These are phyloP conservation scores for Caenorhabditis tropicalis DNA, from an alignment of 1,140 invertebrate genomes.

Conservation along the genomic window DNA sequence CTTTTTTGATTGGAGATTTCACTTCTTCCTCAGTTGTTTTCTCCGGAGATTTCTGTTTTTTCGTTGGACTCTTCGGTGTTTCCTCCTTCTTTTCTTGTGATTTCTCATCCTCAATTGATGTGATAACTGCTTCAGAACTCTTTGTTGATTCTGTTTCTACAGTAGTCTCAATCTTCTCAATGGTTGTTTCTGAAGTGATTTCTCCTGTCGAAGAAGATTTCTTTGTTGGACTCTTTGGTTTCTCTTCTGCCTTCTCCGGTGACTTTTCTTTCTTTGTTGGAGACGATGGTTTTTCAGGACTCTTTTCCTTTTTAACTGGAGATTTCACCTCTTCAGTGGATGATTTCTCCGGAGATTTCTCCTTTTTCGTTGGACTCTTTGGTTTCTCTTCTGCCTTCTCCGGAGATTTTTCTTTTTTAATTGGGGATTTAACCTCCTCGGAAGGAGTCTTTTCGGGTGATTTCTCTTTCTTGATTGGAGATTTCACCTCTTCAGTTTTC, in stretches of 20 bases:
- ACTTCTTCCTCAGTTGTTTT: not conserved
- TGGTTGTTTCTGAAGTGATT: not conserved
- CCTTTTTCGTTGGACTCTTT: not conserved
- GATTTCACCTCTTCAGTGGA: not conserved
- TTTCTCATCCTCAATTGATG: not conserved
- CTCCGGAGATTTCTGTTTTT: not conserved
- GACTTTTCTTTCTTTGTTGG: constrained; percentile 24
- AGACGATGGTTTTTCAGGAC: not conserved
- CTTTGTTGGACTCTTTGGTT: constrained; percentile 3
- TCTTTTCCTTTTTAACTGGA: not conserved
- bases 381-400: constrained; percentile 19
- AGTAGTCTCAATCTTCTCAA: not conserved
- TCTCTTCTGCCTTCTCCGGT: not conserved
- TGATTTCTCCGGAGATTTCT: not conserved
- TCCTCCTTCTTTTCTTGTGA: not conserved
- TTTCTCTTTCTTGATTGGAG: constrained; percentile 30
- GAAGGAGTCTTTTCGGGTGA: not conserved
- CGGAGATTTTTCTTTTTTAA: not conserved
- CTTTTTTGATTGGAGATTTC: not conserved
- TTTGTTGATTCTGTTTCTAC: not conserved
- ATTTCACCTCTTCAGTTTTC: constrained; percentile 6
- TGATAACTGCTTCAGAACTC: not conserved
- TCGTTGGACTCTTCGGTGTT: not conserved
- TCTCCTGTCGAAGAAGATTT: no score
- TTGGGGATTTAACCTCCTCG: constrained; percentile 35